These are phyloP conservation scores for Drosophila tripunctata DNA, from an alignment of 2,888 invertebrate genomes.

Conservation along the genomic window DNA sequence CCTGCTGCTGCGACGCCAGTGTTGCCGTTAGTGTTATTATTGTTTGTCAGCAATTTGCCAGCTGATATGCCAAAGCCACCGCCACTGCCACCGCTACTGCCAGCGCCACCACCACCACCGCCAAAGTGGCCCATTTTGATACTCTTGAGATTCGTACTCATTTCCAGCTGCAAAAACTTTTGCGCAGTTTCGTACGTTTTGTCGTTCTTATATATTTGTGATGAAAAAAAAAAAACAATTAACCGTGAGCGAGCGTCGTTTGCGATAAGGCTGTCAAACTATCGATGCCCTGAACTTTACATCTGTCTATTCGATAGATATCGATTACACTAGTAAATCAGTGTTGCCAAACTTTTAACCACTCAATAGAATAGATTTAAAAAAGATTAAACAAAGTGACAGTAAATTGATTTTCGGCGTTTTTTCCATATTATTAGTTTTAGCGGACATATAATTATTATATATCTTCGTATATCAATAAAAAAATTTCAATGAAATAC, in stretches of 20 bases:
- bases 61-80: conserved; percentile 48
- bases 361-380: too few relatives aligned
- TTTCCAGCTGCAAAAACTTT: conserved; percentile 46
- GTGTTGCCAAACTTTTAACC: too few relatives aligned
- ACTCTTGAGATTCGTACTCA: conserved; percentile 66
- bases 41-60: conserved; percentile 58
- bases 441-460: too few relatives aligned
- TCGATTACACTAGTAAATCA: too few relatives aligned
- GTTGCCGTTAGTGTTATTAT: conserved; percentile 47
- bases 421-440: too few relatives aligned
- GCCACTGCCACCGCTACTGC: neutral
- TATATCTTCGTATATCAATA: too few relatives aligned
- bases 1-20: conserved; percentile 4
- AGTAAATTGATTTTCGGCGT: too few relatives aligned
- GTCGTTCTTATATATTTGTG: conserved; percentile 29
- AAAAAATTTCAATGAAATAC: too few relatives aligned
- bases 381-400: too few relatives aligned
- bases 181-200: conserved; percentile 29
- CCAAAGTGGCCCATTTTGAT: conserved; percentile 62
- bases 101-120: conserved; percentile 15
- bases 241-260: conserved; percentile 33
- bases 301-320: too few relatives aligned
- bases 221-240: conserved; percentile 24
- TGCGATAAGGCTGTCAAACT: conserved; percentile 9
- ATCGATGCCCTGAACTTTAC: conserved; percentile 19